Base-by-base conservation (phyloP, 2,888 invertebrate species). In the Rotaria macrura region DNA sequence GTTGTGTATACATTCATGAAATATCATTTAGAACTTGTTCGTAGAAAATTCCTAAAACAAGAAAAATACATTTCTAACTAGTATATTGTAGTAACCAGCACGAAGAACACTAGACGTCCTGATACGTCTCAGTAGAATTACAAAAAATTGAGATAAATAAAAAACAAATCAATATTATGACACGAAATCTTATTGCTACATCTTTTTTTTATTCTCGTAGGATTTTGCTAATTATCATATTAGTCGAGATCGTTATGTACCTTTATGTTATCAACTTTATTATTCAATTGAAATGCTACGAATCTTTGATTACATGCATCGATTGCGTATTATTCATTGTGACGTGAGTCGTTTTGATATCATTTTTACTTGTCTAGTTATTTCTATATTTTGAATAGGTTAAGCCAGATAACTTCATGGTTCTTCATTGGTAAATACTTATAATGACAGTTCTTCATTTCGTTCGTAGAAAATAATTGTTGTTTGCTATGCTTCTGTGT, bases 191-290 rank as follows among this genome's bases (percentile, higher is more conserved):
- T n/a, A n/a, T n/a, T n/a, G n/a, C n/a, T n/a, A n/a, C n/a, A n/a
- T n/a, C n/a, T n/a, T n/a, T n/a, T 34, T 12, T n/a, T 25, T 23
- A 43, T 79, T 43, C 34, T 25, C 12, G n/a, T 79, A 79, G 79
- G 79, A 79, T 43, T 79, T 79, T 79, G 79, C 79, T 43, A 79
- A 79, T 79, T 79, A 79, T 79, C 79, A 79, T 43, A 79, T 79
- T 43, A 79, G 79, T n/a, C 40, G 79, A n/a, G 79, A 79, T 79
- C 43, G 79, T n/a, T 43, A 43, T 79, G 43, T 79, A 14, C 79
- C 79, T n/a, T 79, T 79, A 14, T 79, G 43, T n/a, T 79, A 79
- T 79, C 79, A 79, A 79, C 25, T 79, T 25, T 79, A 79, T 43
- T 79, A 79, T 79, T 79, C 79, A 23, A 79, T 79, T 43, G 79